phyloP scores from a whole-genome alignment of 2,797 vertebrate species.

The Sciaenops ocellatus region DNA sequence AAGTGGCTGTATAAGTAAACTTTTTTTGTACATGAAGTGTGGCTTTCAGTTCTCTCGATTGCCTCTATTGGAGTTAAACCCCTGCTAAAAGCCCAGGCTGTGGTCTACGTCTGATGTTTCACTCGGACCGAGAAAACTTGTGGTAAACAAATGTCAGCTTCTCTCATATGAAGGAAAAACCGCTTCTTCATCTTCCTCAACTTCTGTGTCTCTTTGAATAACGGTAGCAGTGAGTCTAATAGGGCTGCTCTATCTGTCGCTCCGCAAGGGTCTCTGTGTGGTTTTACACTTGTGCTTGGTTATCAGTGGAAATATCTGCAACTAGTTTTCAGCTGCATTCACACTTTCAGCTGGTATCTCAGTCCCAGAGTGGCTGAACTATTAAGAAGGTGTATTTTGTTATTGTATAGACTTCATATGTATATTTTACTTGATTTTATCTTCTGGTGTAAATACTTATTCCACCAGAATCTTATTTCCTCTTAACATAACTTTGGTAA shows the following conservation, averaged over 20 bases:
- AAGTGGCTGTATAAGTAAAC: background rate
- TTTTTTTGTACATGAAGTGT: background rate
- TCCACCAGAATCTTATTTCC: no score
- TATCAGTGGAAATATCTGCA: slow-evolving; percentile 61
- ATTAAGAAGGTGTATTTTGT: background rate
- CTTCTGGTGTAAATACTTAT: background rate
- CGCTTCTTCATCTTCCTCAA: slow-evolving; percentile 18
- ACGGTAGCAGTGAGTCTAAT: slow-evolving; percentile 23
- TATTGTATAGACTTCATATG: no score
- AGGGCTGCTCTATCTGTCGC: background rate
- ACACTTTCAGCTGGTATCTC: background rate
- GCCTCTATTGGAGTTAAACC: slow-evolving; percentile 15
- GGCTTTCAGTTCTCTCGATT: slow-evolving; percentile 25
- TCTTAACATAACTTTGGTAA: background rate
- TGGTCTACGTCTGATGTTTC: slow-evolving; percentile 53
- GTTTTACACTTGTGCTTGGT: slow-evolving; percentile 38
- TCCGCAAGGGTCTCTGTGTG: slow-evolving; percentile 37
- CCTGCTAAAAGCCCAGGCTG: slow-evolving; percentile 24
- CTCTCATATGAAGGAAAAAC: slow-evolving; percentile 35
- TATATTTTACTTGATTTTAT: no score
- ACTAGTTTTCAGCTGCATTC: slow-evolving; percentile 12
- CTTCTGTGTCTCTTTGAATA: slow-evolving; percentile 16
- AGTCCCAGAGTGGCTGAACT: background rate
- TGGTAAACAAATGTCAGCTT: slow-evolving; percentile 52
- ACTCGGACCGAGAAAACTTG: slow-evolving; percentile 42